Evolutionary conservation across 2,888 invertebrate genomes (phyloP).

Genomic region (Hanleya hanleyi): DNA sequence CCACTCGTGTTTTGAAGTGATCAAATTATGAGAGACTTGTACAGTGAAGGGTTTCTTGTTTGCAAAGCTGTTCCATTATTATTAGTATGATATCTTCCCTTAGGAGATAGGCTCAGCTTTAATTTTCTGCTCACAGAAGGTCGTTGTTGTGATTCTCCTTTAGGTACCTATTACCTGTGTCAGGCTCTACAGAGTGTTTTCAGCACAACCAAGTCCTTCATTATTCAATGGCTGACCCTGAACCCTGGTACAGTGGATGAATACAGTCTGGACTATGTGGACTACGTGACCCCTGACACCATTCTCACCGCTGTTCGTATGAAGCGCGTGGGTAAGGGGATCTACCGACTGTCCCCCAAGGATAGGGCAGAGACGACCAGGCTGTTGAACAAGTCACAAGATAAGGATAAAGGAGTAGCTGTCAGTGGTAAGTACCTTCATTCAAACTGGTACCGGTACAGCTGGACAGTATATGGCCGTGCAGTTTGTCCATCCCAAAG

Average conservation of each 20-base stretch:
- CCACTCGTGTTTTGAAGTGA: too few relatives aligned
- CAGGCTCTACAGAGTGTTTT: conserved; percentile 92
- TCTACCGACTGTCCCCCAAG: conserved; percentile 14
- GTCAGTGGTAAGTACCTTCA: conserved; percentile 6
- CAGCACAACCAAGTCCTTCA: conserved; percentile 84
- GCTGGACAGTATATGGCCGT: too few relatives aligned
- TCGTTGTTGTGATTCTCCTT: neutral
- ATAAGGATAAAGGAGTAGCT: conserved; percentile 25
- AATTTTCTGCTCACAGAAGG: too few relatives aligned
- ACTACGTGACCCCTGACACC: conserved; percentile 77
- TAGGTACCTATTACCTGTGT: conserved; percentile 78
- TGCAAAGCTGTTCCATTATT: too few relatives aligned
- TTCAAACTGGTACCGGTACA: too few relatives aligned
- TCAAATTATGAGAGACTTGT: too few relatives aligned
- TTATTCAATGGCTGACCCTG: conserved; percentile 85
- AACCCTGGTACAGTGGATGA: conserved; percentile 41
- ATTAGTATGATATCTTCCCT: too few relatives aligned
- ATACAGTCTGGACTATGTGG: conserved; percentile 91
- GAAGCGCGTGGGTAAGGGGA: conserved; percentile 78
- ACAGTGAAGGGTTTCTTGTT: too few relatives aligned
- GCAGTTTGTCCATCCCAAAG: too few relatives aligned
- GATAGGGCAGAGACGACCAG: conserved; percentile 31
- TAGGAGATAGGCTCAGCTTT: too few relatives aligned
- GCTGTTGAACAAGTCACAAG: conserved; percentile 28
- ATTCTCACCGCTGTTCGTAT: conserved; percentile 81